Percentiles rank a stretch among this genome's conserved stretches.
These are phyloP conservation scores for Drosophila guanche DNA, from an alignment of 1,140 invertebrate species.

Conservation along the genomic window DNA sequence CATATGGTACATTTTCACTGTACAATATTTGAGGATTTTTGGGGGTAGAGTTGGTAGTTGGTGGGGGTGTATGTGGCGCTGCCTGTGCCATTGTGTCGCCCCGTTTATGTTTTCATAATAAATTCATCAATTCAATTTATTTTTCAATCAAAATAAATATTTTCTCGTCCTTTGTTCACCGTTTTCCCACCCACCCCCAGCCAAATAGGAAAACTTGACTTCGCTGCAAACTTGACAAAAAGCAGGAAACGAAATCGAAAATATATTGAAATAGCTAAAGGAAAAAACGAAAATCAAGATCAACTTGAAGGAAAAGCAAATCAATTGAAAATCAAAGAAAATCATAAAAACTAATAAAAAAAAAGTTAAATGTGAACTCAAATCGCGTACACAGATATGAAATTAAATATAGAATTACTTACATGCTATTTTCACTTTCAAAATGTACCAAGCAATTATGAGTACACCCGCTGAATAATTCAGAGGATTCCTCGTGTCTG, in stretches of 20 bases:
- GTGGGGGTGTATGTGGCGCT: conserved; percentile 14
- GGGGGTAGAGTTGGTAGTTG: neutral
- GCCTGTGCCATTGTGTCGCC: conserved; percentile 61
- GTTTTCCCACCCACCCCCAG: neutral
- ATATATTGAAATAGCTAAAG: conserved; percentile 8
- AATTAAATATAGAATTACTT: neutral
- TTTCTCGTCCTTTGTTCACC: conserved; percentile 12
- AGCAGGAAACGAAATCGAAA: conserved; percentile 16
- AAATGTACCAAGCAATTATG: neutral
- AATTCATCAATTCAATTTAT: conserved; percentile 83
- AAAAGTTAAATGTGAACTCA: no score
- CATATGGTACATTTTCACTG: conserved; percentile 59
- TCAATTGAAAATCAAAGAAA: no score
- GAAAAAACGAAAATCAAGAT: conserved; percentile 2
- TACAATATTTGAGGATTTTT: conserved; percentile 40
- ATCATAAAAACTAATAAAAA: no score
- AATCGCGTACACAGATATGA: no score
- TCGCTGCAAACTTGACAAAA: conserved; percentile 44
- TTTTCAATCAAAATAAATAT: conserved; percentile 83
- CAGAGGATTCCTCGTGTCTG: neutral
- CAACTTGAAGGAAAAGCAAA: no score
- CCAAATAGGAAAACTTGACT: conserved; percentile 9
- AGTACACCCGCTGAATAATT: neutral
- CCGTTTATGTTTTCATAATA: conserved; percentile 79
- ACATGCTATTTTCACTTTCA: no score